Evolutionary conservation across 1,140 invertebrate genomes (phyloP), one percentile per base, ranked within the genome.

Genomic region (Drosophila mayri): DNA sequence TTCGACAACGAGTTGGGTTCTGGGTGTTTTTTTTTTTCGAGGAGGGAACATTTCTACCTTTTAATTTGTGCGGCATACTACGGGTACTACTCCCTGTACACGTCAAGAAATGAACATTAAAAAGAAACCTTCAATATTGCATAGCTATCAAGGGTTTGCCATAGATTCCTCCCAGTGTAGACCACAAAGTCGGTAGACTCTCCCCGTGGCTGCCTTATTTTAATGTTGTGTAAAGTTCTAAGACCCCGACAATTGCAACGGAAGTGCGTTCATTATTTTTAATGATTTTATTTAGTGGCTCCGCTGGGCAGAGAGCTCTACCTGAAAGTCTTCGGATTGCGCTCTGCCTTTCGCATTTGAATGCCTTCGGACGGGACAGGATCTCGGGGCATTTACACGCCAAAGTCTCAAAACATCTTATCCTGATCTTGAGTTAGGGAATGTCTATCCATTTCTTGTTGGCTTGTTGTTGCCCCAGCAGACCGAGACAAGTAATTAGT

Each of bases 221-320:
- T 75, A 88, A 85, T 90, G 81, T 68, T 90, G 73, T 90, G 63
- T 81, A 64, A 72, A 90, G 81, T 88, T 88, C 81, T 85, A 88
- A 84, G 85, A 81, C 84, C 70, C 85, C 74, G 78, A 81, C 55
- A 50, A 47, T 63, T 81, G 68, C 70, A 85, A 40, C 85, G 85
- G 85, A 90, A 90, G 81, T 90, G 81, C 81, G 81, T 90, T 90
- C 75, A 90, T 90, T 90, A 90, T 85, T 90, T 90, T 90, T 90
- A 90, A 90, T 90, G 85, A 90, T 90, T 90, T 90, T 90, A 85
- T 90, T 90, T 90, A 85, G 63, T 63, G 76, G 60, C 44, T 65
- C 25, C 58, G 40, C 41, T 46, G 46, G 25, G 40, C 22, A 37
- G 40, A 50, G 38, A 50, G 38, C 20, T 43, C 65, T 62, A 70